A percentile compares a stretch with the other conserved stretches of the same genome.
These are phyloP conservation scores for Listrodromus nycthemerus DNA, from an alignment of 2,888 invertebrate species.

Conservation along the genomic window DNA sequence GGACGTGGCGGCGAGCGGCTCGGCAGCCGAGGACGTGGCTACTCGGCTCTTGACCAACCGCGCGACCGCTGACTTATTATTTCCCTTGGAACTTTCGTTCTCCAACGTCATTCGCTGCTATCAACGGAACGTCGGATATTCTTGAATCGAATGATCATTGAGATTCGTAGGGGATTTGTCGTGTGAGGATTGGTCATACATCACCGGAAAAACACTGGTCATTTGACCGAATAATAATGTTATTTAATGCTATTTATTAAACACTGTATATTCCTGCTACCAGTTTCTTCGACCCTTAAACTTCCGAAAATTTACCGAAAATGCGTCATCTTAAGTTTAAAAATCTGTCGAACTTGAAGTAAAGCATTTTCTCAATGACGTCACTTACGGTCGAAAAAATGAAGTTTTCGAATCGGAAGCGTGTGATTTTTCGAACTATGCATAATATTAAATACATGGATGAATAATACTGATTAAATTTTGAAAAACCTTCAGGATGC, in stretches of 20 bases:
- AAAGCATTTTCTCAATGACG: too few species aligned
- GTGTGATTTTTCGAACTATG: too few species aligned
- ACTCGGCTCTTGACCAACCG: conserved; percentile 22
- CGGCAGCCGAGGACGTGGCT: conserved; percentile 47
- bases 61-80: neutral
- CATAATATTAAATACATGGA: too few species aligned
- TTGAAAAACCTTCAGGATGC: too few species aligned
- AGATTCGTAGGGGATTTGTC: neutral
- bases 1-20: conserved; percentile 72
- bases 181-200: neutral
- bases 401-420: too few species aligned
- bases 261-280: neutral
- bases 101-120: conserved; percentile 1
- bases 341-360: too few species aligned
- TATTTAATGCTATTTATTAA: too few species aligned
- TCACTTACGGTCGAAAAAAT: too few species aligned
- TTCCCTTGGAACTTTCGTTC: neutral
- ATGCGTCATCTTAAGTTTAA: too few species aligned
- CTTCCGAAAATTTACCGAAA: too few species aligned
- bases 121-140: neutral
- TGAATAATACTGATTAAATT: too few species aligned
- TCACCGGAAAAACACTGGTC: neutral
- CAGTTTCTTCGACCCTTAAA: neutral
- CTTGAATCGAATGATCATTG: neutral
- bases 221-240: neutral